Conservation (phyloP, 2,888 invertebrate genomes). For the Molorchus minor region DNA sequence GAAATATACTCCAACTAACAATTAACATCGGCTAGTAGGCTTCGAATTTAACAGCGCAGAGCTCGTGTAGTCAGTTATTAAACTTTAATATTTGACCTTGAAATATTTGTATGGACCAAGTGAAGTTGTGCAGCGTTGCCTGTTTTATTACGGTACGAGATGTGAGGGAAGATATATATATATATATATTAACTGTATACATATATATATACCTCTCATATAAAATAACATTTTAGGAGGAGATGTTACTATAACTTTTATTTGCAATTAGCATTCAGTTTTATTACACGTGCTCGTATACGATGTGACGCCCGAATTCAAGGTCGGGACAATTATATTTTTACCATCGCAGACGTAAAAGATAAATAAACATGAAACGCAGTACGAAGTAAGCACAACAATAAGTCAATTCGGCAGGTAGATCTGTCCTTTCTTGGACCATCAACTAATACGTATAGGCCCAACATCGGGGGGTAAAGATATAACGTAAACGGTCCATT, state of each 20-base stretch:
- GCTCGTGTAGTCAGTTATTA: constrained; percentile 47
- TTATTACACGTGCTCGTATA: constrained; percentile 25
- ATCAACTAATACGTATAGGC: constrained; percentile 20
- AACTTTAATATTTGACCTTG: constrained; percentile 56
- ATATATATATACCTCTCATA: no score
- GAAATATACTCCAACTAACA: constrained; percentile 8
- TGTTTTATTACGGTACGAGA: constrained; percentile 30
- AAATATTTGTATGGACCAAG: constrained; percentile 56
- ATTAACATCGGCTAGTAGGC: constrained; percentile 22
- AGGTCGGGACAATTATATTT: constrained; percentile 28
- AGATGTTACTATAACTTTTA: constrained; percentile 19
- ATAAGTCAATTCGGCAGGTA: constrained; percentile 19
- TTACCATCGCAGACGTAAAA: constrained; percentile 3
- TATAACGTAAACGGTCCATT: constrained; percentile 34
- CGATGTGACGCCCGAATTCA: constrained; percentile 22
- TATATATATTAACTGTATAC: no score
- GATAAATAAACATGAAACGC: background rate
- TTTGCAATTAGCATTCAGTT: constrained; percentile 29
- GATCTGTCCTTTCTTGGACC: constrained; percentile 10
- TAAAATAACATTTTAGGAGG: constrained; percentile 16
- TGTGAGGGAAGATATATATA: constrained; percentile 11
- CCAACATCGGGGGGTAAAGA: constrained; percentile 37
- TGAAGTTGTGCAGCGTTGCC: constrained; percentile 46
- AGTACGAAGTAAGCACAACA: constrained; percentile 1
- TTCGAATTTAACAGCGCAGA: constrained; percentile 10